Evolutionary conservation across 2,888 invertebrate species (phyloP).

Genomic region (Pristionchus japonicus): DNA sequence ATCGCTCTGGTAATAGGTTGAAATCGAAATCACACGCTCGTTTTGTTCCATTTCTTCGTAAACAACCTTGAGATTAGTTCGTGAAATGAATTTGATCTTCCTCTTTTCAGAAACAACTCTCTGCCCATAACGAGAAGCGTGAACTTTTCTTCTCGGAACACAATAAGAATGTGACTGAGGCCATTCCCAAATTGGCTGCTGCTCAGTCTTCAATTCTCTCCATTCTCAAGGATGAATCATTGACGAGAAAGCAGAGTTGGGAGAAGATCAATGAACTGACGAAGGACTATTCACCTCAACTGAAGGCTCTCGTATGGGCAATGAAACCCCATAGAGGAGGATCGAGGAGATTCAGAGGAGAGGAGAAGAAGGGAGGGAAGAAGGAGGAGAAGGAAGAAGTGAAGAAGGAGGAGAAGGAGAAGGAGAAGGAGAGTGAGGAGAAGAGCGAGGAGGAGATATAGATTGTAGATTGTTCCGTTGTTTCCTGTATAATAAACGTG

Average conservation of each 20-base stretch:
- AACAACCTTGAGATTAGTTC: not conserved
- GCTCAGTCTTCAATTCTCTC: not conserved
- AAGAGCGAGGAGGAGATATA: not conserved
- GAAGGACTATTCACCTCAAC: conserved; percentile 18
- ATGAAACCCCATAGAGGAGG: conserved; percentile 24
- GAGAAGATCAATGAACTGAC: not conserved
- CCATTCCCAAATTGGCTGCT: conserved; percentile 7
- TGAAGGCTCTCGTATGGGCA: not conserved
- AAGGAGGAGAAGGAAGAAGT: not conserved
- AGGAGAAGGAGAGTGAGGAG: conserved; percentile 10
- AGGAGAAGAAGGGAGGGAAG: not conserved
- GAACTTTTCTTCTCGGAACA: not conserved
- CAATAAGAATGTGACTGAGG: conserved; percentile 28
- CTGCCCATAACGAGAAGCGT: conserved; percentile 21
- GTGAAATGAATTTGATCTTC: not conserved
- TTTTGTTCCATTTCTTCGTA: not conserved
- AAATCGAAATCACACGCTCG: not conserved
- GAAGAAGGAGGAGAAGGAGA: not conserved
- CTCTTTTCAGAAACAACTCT: not conserved
- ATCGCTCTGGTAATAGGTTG: not conserved
- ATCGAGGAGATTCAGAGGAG: not conserved
- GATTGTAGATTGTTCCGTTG: too few relatives aligned
- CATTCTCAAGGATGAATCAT: conserved; percentile 20
- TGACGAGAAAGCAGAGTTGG: not conserved
- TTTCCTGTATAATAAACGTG: not conserved